Evolutionary conservation across 1,140 invertebrate species (phyloP).

Genomic region (Pogonognathellus flavescens): DNA sequence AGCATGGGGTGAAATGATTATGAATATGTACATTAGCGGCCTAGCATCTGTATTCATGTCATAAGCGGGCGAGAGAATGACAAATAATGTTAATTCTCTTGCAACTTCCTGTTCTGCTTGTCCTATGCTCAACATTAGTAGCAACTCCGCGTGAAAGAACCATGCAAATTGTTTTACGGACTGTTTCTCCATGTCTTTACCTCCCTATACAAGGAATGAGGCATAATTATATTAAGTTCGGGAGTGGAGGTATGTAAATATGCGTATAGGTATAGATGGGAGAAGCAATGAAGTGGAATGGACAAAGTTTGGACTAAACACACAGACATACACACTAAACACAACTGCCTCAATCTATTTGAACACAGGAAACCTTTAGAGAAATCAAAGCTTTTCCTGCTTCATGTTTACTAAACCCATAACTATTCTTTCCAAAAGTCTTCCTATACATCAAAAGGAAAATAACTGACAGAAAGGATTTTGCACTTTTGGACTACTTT

Average conservation of each 20-base stretch:
- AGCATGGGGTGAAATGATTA: too few species aligned
- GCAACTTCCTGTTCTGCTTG: not conserved
- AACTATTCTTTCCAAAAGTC: not conserved
- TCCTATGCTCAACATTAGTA: not conserved
- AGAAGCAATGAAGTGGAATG: not conserved
- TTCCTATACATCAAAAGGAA: too few species aligned
- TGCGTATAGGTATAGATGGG: not conserved
- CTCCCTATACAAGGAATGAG: too few species aligned
- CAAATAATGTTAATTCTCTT: not conserved
- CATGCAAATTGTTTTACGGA: too few species aligned
- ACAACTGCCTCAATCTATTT: not conserved
- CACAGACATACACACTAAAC: slow-evolving; percentile 5
- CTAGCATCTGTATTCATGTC: too few species aligned
- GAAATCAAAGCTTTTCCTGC: not conserved
- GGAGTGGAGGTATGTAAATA: not conserved
- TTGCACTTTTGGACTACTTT: too few species aligned
- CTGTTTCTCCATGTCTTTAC: not conserved
- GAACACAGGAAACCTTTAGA: not conserved
- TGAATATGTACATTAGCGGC: too few species aligned
- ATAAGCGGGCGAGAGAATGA: not conserved
- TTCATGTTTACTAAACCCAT: not conserved
- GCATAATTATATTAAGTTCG: not conserved
- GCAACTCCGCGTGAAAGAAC: too few species aligned
- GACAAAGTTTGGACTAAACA: not conserved
- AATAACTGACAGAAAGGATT: too few species aligned